Conservation (phyloP, 1,140 invertebrate species). For the Diorhabda sublineata region DNA sequence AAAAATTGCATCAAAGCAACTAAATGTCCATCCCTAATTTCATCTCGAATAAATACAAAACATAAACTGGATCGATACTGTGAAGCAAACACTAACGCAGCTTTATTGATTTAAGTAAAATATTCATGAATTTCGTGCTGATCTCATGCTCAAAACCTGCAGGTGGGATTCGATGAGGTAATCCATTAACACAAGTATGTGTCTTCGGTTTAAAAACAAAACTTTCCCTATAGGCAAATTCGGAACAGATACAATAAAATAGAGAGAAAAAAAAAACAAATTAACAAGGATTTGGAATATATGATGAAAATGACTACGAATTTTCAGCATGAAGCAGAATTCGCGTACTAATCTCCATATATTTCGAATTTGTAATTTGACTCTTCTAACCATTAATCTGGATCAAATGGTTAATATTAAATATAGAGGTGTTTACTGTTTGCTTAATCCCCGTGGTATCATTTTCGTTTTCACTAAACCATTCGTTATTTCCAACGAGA, state of each 20-base stretch:
- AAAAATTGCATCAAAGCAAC: too few relatives aligned
- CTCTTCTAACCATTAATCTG: conserved; percentile 2
- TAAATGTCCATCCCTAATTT: neutral
- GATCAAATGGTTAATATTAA: neutral
- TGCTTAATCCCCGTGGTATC: neutral
- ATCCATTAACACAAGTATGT: neutral
- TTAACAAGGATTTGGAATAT: too few relatives aligned
- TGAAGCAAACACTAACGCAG: conserved; percentile 16
- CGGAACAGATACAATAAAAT: neutral
- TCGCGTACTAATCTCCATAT: neutral
- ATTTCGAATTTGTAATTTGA: neutral
- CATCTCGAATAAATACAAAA: neutral
- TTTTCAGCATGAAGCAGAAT: too few relatives aligned
- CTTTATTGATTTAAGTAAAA: conserved; percentile 28
- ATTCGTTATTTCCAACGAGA: neutral
- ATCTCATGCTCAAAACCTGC: conserved; percentile 12
- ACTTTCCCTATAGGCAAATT: neutral
- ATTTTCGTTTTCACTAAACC: neutral
- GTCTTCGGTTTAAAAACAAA: neutral
- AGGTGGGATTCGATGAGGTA: conserved; percentile 26
- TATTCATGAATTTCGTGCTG: conserved; percentile 23
- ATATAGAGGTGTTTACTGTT: conserved; percentile 2
- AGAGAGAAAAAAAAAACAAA: too few relatives aligned
- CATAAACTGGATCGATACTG: neutral
- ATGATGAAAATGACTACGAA: too few relatives aligned